Conservation (phyloP, 1,140 invertebrate species). For the Eufriesea mexicana region DNA sequence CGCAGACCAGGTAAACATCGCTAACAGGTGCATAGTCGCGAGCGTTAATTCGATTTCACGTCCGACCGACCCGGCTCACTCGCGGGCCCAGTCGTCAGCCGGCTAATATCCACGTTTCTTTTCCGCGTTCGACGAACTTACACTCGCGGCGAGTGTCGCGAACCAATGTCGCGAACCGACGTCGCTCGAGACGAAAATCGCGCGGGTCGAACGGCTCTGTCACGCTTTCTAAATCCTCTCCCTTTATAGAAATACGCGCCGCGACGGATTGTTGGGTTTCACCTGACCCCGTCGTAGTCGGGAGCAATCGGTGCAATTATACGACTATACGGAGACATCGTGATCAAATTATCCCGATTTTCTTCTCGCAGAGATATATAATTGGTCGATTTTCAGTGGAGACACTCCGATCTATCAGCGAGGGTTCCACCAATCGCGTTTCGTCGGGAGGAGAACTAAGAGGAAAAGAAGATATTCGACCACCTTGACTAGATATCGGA, state of each 20-base stretch:
- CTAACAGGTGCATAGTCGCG: constrained; percentile 29
- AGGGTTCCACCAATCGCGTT: background rate
- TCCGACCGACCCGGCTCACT: background rate
- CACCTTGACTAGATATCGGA: too few species aligned
- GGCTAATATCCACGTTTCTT: background rate
- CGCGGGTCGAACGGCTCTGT: background rate
- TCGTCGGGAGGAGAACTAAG: too few species aligned
- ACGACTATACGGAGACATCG: too few species aligned
- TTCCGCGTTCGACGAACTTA: background rate
- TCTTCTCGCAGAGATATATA: too few species aligned
- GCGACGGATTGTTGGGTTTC: constrained; percentile 24
- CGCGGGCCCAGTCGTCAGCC: background rate
- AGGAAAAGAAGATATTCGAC: too few species aligned
- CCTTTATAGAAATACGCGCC: constrained; percentile 3
- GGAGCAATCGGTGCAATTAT: background rate
- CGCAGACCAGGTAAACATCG: constrained; percentile 33
- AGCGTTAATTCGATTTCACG: constrained; percentile 24
- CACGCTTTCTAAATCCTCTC: constrained; percentile 35
- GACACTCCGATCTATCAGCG: too few species aligned
- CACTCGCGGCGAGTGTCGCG: background rate
- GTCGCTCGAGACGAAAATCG: background rate
- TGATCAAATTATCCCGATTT: background rate
- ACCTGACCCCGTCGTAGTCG: background rate
- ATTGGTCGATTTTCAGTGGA: too few species aligned
- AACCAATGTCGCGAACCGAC: background rate